These are phyloP conservation scores for Netelia melanura DNA, from an alignment of 2,888 invertebrate genomes.

Conservation along the genomic window DNA sequence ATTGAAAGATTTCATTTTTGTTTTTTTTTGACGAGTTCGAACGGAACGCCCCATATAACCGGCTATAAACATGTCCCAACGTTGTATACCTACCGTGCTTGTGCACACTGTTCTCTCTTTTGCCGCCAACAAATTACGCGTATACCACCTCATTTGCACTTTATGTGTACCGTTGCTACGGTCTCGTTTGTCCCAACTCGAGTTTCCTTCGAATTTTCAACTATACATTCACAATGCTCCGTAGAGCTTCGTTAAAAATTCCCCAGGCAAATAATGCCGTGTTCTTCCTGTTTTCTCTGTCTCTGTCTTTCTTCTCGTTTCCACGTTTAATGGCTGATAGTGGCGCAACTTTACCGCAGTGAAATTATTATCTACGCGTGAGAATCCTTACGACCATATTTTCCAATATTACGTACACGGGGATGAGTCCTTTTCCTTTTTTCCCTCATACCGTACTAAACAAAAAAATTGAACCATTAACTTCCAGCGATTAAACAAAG, in stretches of 20 bases:
- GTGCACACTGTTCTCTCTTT: background rate
- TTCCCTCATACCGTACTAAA: no score
- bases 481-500: no score
- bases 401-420: no score
- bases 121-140: slow-evolving; percentile 22
- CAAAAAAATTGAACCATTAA: no score
- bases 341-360: slow-evolving; percentile 22
- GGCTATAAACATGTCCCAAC: background rate
- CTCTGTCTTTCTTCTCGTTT: no score
- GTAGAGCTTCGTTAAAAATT: slow-evolving; percentile 52
- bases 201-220: slow-evolving; percentile 29
- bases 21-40: background rate
- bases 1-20: background rate
- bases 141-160: slow-evolving; percentile 24
- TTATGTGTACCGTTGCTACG: slow-evolving; percentile 12
- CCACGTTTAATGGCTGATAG: background rate
- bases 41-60: slow-evolving; percentile 1
- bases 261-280: slow-evolving; percentile 6
- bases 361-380: slow-evolving; percentile 21
- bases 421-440: no score
- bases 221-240: slow-evolving; percentile 6
- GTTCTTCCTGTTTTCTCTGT: background rate
- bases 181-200: slow-evolving; percentile 25
- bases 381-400: no score
- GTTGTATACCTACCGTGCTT: slow-evolving; percentile 4